Percentiles rank a stretch among this genome's conserved stretches.
These are phyloP conservation scores for Pelodiscus sinensis DNA, from an alignment of 2,113 vertebrate genomes.

Conservation along the genomic window DNA sequence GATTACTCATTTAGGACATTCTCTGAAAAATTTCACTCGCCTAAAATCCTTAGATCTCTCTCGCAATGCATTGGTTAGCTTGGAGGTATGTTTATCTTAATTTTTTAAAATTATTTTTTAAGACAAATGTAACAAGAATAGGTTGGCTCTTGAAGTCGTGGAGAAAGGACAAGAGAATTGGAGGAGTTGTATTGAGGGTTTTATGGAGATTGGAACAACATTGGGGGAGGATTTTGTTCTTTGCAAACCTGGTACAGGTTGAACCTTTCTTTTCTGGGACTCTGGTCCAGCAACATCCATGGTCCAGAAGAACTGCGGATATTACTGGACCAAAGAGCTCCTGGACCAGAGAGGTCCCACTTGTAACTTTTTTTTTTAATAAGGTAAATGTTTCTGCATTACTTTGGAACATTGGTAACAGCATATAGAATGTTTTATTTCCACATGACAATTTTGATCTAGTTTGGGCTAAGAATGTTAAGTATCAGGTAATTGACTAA, in stretches of 20 bases:
- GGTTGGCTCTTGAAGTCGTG: neutral
- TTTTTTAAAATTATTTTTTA: neutral
- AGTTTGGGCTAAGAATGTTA: neutral
- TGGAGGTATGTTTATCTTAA: conserved; percentile 73
- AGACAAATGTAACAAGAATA: neutral
- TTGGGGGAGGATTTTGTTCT: neutral
- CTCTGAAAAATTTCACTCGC: conserved; percentile 77
- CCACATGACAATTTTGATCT: neutral
- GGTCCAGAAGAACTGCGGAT: no score
- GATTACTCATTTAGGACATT: conserved; percentile 80
- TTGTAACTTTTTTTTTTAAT: no score
- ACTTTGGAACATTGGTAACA: neutral
- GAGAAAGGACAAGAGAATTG: neutral
- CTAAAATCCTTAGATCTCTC: conserved; percentile 84
- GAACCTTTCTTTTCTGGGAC: no score
- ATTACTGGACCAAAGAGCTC: no score
- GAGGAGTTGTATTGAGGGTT: neutral
- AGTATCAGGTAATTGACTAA: no score
- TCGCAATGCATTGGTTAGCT: conserved; percentile 79
- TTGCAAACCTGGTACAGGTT: neutral
- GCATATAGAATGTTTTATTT: neutral
- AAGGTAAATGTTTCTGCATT: neutral
- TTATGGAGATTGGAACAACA: neutral
- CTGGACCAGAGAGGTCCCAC: no score
- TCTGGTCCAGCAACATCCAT: no score